phyloP scores from a whole-genome alignment of 1,140 invertebrate genomes.

The Drosophila bifasciata region DNA sequence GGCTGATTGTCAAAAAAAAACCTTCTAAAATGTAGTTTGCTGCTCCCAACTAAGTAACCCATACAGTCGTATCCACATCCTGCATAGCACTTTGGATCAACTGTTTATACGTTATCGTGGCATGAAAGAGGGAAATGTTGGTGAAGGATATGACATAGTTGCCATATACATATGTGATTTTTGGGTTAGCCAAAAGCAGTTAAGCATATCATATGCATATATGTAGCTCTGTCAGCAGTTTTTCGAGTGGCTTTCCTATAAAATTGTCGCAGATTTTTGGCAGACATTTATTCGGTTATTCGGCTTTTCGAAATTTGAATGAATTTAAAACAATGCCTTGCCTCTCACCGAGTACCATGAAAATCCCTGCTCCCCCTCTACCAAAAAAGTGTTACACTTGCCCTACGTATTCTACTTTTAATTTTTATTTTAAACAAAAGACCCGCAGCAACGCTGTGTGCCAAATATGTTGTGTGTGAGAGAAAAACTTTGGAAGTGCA shows the following conservation, averaged over 20 bases:
- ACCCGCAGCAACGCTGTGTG: slow-evolving; percentile 24
- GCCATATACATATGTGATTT: slow-evolving; percentile 41
- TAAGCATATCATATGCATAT: slow-evolving; percentile 55
- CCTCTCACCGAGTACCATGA: slow-evolving; percentile 1
- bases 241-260: slow-evolving; percentile 55
- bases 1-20: slow-evolving; percentile 74
- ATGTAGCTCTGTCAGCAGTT: slow-evolving; percentile 59
- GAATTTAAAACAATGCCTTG: slow-evolving; percentile 63
- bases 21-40: slow-evolving; percentile 19
- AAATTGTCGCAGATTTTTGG: slow-evolving; percentile 69
- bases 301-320: slow-evolving; percentile 59
- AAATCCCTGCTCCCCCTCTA: slow-evolving; percentile 7
- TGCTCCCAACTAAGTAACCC: slow-evolving; percentile 36
- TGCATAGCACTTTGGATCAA: background rate
- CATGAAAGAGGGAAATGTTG: slow-evolving; percentile 39
- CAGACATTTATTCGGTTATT: slow-evolving; percentile 78
- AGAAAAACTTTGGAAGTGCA: slow-evolving; percentile 43
- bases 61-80: background rate
- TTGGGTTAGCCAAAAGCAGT: slow-evolving; percentile 45
- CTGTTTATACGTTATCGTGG: slow-evolving; percentile 18
- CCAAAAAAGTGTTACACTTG: slow-evolving; percentile 14
- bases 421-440: slow-evolving; percentile 60
- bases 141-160: slow-evolving; percentile 60
- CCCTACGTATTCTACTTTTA: slow-evolving; percentile 49
- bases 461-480: slow-evolving; percentile 37